Evolutionary conservation across 2,113 vertebrate species (phyloP).

Genomic region (Serinus canaria): DNA sequence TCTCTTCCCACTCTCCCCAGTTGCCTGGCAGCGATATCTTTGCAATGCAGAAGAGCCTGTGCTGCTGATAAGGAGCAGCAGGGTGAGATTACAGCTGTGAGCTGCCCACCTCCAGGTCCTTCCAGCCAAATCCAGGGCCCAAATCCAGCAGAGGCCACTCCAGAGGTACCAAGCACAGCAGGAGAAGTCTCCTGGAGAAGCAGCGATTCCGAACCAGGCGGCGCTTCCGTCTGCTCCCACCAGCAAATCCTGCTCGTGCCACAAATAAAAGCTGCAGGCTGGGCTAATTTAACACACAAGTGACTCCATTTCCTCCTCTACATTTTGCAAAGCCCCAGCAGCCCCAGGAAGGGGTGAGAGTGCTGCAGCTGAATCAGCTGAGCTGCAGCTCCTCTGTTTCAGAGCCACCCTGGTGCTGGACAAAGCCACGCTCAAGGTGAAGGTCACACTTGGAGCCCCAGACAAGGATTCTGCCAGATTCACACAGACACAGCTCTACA

Average conservation of each 20-base stretch:
- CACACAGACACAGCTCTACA: fast-evolving
- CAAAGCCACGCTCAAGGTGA: not conserved
- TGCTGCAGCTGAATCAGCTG: not conserved
- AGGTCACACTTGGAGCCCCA: not conserved
- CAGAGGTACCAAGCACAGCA: not conserved
- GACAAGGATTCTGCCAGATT: not conserved
- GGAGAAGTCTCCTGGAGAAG: fast-evolving
- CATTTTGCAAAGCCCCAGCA: not conserved
- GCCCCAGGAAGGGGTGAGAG: not conserved
- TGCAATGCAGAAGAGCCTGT: conserved; percentile 29
- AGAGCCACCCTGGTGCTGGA: fast-evolving
- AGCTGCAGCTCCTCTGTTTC: not conserved
- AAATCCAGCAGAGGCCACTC: not conserved
- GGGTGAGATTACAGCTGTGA: not conserved
- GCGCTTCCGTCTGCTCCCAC: not conserved
- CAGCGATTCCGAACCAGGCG: fast-evolving
- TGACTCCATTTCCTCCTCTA: not conserved
- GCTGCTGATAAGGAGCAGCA: not conserved
- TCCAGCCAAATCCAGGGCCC: not conserved
- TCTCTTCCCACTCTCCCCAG: conserved; percentile 28
- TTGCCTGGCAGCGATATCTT: conserved; percentile 54
- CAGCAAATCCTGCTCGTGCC: conserved; percentile 3
- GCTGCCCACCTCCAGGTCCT: not conserved
- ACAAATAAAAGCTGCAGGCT: not conserved
- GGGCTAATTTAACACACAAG: conserved; percentile 9